phyloP scores from a whole-genome alignment of 2,888 invertebrate species.

The Nemapogon koenigi region DNA sequence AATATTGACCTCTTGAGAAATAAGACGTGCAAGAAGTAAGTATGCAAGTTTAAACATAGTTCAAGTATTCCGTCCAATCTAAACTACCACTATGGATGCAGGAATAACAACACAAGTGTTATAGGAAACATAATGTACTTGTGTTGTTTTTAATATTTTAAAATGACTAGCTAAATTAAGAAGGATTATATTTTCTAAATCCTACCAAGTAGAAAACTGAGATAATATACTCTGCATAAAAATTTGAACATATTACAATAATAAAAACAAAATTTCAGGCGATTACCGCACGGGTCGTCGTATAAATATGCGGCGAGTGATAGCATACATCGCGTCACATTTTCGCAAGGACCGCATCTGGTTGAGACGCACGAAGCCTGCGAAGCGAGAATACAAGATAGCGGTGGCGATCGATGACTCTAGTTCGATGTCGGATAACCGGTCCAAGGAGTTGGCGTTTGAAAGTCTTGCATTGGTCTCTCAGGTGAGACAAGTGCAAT shows the following conservation, averaged over 20 bases:
- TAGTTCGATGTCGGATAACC: constrained; percentile 86
- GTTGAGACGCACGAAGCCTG: constrained; percentile 94
- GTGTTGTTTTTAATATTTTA: too few relatives aligned
- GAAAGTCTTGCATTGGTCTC: constrained; percentile 93
- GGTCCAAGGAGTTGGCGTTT: constrained; percentile 90
- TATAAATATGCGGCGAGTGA: constrained; percentile 96
- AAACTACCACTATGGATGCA: too few relatives aligned
- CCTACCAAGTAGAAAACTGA: too few relatives aligned
- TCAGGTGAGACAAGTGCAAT: constrained; percentile 55
- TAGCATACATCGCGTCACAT: constrained; percentile 98
- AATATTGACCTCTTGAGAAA: too few relatives aligned
- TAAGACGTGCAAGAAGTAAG: too few relatives aligned
- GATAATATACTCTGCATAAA: background rate
- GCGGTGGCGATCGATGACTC: constrained; percentile 97
- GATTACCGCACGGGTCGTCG: constrained; percentile 97
- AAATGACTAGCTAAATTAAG: too few relatives aligned
- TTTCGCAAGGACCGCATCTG: constrained; percentile 99
- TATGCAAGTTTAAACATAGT: too few relatives aligned
- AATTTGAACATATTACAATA: background rate
- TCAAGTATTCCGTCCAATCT: too few relatives aligned
- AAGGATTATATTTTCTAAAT: too few relatives aligned
- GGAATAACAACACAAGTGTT: too few relatives aligned
- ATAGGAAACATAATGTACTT: too few relatives aligned
- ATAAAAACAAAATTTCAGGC: constrained; percentile 56
- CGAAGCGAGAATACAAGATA: constrained; percentile 95